Base-by-base conservation (phyloP, 2,797 vertebrate species). In the Gila robusta region DNA sequence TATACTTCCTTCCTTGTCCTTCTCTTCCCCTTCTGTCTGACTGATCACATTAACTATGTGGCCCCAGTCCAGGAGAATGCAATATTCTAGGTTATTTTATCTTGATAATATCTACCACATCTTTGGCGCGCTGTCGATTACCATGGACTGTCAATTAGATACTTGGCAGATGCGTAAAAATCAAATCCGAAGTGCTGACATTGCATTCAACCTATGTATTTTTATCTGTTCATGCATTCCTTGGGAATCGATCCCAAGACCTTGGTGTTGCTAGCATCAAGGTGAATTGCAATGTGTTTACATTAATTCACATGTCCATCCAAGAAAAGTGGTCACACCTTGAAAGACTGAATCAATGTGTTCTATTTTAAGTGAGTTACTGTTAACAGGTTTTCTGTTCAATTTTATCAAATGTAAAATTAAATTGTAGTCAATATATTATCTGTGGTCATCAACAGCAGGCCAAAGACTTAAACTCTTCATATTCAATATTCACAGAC, bases 1-100 rank as follows among this genome's bases (percentile, higher is more conserved):
- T 59, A n/a, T 78, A 9, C 52, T 59, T 6, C 7, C n/a, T 39
- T 78, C 14, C 76, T 6, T 62, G 76, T 78, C 76, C 76, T 78
- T 78, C 52, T 59, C 74, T 78, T 78, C 52, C 35, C 21, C 32
- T 77, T n/a, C 32, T 26, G 23, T 41, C 6, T 59, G 37, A n/a
- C 23, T 39, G 52, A 59, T 14, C 35, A 56, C 52, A 37, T 56
- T 59, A 39, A 9, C 74, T 23, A 0, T 23, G 35, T 78, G 52
- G 74, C 52, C 32, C n/a, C 74, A 2, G 52, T 78, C 74, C 74
- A 78, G 19, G 41, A 49, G 16, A 28, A 26, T 28, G 71, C 9
- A 28, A 73, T 49, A 73, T 32, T 54, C 47, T 10, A 16, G 14
- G n/a, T 49, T 49, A 73, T 28, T 28, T 19, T 28, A 47, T 9